These are phyloP conservation scores for Nothocercus nigrocapillus DNA, from an alignment of 2,113 vertebrate genomes.

Conservation along the genomic window DNA sequence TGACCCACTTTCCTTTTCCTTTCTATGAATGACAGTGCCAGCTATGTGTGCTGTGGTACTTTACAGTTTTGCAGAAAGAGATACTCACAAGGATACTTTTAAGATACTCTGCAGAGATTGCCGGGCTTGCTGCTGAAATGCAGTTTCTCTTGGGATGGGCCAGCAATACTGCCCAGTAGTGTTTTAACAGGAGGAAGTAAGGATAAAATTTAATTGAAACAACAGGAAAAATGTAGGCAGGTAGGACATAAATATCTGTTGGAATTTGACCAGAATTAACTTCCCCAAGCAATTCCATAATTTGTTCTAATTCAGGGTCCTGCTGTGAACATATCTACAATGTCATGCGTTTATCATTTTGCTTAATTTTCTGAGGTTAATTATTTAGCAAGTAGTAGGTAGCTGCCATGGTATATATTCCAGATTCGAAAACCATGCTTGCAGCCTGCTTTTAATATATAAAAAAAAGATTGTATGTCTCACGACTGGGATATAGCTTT, in stretches of 20 bases:
- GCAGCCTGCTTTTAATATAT: background rate
- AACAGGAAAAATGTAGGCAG: background rate
- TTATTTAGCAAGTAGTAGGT: background rate
- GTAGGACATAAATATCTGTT: background rate
- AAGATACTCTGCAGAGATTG: background rate
- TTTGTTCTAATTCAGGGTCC: background rate
- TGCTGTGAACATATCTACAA: background rate
- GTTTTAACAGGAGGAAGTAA: conserved; percentile 13
- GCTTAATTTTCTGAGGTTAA: background rate
- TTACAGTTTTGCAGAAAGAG: background rate
- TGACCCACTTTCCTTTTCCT: background rate
- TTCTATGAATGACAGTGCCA: background rate
- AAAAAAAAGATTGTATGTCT: background rate
- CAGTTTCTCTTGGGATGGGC: background rate
- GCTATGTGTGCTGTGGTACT: background rate
- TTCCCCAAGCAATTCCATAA: background rate
- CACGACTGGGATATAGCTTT: background rate
- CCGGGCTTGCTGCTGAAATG: conserved; percentile 5
- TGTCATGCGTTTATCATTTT: background rate
- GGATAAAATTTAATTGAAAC: conserved; percentile 38
- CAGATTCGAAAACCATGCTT: background rate
- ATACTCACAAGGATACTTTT: background rate
- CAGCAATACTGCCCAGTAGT: background rate
- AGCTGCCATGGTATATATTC: background rate
- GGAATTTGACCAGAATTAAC: background rate